Conservation (phyloP, 2,888 invertebrate species). For the Neelides folsomi region DNA sequence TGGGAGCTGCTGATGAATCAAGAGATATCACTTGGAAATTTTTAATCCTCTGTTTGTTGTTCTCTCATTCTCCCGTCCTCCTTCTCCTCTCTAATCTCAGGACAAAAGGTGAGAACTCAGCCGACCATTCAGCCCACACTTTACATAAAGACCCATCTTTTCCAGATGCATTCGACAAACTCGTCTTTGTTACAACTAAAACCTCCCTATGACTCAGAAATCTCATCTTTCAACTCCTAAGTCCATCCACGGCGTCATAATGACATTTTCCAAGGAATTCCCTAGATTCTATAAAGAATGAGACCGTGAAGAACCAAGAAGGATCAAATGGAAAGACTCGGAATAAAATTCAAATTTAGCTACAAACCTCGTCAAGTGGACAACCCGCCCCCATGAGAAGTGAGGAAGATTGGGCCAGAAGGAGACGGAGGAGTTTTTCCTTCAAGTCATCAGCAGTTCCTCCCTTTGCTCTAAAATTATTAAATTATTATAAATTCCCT, state of each 20-base stretch:
- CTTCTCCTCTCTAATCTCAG: constrained; percentile 22
- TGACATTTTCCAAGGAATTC: too few relatives aligned
- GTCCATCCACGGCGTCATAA: not conserved
- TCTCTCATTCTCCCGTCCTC: constrained; percentile 6
- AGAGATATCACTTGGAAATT: constrained; percentile 12
- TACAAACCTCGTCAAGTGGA: constrained; percentile 81
- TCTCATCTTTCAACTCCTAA: not conserved
- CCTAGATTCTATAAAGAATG: not conserved
- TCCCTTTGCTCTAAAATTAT: constrained; percentile 25
- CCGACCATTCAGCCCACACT: constrained; percentile 16
- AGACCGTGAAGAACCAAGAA: not conserved
- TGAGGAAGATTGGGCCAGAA: constrained; percentile 76
- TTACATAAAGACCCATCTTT: not conserved
- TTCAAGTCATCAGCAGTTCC: constrained; percentile 47
- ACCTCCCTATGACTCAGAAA: too few relatives aligned
- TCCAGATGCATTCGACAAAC: not conserved
- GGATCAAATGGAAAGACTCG: too few relatives aligned
- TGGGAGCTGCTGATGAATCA: constrained; percentile 6
- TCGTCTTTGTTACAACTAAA: not conserved
- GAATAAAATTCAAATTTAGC: too few relatives aligned
- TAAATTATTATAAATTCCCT: not conserved
- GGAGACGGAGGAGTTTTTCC: constrained; percentile 76
- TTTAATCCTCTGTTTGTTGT: constrained; percentile 7
- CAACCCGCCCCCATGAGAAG: constrained; percentile 78
- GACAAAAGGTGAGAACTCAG: constrained; percentile 29